phyloP scores from a whole-genome alignment of 2,113 vertebrate genomes.

The Mastomys coucha region DNA sequence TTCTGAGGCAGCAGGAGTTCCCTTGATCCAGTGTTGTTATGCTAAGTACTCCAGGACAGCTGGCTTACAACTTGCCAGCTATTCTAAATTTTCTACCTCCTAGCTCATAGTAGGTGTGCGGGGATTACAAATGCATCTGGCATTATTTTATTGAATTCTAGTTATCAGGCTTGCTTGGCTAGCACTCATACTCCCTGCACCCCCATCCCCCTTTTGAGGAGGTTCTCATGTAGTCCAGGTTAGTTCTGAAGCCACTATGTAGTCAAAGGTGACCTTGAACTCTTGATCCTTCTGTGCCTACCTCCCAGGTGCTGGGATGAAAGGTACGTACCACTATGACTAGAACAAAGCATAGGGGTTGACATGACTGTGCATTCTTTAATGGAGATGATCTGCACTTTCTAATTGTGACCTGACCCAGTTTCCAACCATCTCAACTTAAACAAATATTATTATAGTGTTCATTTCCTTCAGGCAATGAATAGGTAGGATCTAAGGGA shows the following conservation, averaged over 20 bases:
- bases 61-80: not conserved
- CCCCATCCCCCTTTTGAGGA: not conserved
- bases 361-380: not conserved
- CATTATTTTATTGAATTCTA: not conserved
- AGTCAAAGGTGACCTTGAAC: not conserved
- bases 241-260: not conserved
- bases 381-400: not conserved
- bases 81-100: not conserved
- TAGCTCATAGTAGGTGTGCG: not conserved
- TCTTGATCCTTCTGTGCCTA: not conserved
- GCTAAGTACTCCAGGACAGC: not conserved
- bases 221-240: not conserved
- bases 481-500: conserved; percentile 16
- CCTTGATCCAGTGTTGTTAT: not conserved
- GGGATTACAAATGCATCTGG: not conserved
- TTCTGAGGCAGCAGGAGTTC: too few species aligned
- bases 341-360: not conserved
- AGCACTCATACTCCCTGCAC: not conserved
- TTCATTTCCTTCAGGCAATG: not conserved
- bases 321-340: not conserved
- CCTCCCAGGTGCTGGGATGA: not conserved
- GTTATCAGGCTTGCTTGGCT: not conserved
- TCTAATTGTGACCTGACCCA: not conserved
- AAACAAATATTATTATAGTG: not conserved
- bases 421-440: not conserved